Conservation (phyloP, 2,113 vertebrate species). For the Hiodon tergisus region DNA sequence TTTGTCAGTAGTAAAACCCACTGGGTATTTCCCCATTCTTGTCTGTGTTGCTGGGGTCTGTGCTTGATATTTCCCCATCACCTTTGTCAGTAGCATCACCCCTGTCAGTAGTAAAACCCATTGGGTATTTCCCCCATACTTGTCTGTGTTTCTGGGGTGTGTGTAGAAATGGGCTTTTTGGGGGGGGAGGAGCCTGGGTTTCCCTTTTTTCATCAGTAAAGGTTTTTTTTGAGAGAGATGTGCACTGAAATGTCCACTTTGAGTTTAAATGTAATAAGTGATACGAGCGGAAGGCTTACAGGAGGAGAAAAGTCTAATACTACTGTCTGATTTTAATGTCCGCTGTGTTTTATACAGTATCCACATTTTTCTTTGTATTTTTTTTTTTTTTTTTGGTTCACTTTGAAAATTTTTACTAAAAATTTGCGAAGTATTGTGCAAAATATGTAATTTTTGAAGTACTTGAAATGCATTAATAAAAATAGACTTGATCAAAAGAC, state of each 20-base stretch:
- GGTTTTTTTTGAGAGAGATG: conserved; percentile 67
- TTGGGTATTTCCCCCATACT: neutral
- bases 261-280: conserved; percentile 68
- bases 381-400: conserved; percentile 57
- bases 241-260: conserved; percentile 82
- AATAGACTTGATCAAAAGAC: conserved; percentile 75
- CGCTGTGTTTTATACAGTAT: conserved; percentile 91
- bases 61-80: conserved; percentile 17
- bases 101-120: neutral
- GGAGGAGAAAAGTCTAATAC: conserved; percentile 68
- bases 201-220: conserved; percentile 71
- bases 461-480: conserved; percentile 97
- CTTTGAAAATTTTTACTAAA: conserved; percentile 82
- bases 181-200: conserved; percentile 48
- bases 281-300: conserved; percentile 60
- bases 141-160: conserved; percentile 60
- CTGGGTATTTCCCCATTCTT: neutral
- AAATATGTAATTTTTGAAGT: conserved; percentile 78
- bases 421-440: conserved; percentile 82
- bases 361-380: conserved; percentile 50
- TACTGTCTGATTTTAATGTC: conserved; percentile 82
- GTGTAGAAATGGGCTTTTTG: conserved; percentile 43
- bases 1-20: neutral
- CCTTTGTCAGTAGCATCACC: conserved; percentile 47
- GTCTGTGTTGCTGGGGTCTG: neutral